Percentiles rank a stretch among this genome's conserved stretches.
Evolutionary conservation across 2,113 vertebrate genomes (phyloP).

Genomic region (Oxyruncus cristatus): DNA sequence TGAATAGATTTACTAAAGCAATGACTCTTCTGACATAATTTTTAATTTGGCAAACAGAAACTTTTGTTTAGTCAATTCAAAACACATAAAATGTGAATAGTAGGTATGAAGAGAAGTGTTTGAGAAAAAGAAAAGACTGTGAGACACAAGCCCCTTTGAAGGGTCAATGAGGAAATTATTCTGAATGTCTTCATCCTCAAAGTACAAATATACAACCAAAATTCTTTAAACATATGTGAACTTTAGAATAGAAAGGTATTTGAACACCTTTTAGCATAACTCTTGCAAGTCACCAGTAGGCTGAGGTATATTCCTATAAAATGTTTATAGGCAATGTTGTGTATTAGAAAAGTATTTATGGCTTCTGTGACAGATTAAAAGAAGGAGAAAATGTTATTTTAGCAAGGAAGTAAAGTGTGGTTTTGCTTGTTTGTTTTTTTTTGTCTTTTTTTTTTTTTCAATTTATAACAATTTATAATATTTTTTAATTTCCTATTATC

Average conservation of each 20-base stretch:
- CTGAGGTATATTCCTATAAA: neutral
- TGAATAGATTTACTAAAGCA: neutral
- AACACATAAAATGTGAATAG: neutral
- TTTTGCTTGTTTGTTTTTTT: neutral
- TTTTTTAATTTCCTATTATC: neutral
- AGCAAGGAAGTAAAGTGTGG: neutral
- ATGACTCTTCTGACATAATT: neutral
- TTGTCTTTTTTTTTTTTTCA: neutral
- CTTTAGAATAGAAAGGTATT: neutral
- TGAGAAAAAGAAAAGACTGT: neutral
- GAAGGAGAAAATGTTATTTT: neutral
- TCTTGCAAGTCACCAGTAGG: neutral
- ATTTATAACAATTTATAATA: neutral
- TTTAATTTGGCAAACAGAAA: neutral
- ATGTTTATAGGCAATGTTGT: neutral
- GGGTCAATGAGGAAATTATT: neutral
- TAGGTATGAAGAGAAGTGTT: neutral
- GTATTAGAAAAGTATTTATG: neutral
- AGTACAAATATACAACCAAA: neutral
- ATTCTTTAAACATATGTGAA: neutral
- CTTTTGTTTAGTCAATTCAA: neutral
- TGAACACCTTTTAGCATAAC: neutral
- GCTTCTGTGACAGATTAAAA: neutral
- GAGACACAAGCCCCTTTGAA: neutral
- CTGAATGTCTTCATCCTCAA: neutral